Evolutionary conservation across 2,113 vertebrate species (phyloP), one percentile per base, ranked within the genome.

Genomic region (Hylia prasina): DNA sequence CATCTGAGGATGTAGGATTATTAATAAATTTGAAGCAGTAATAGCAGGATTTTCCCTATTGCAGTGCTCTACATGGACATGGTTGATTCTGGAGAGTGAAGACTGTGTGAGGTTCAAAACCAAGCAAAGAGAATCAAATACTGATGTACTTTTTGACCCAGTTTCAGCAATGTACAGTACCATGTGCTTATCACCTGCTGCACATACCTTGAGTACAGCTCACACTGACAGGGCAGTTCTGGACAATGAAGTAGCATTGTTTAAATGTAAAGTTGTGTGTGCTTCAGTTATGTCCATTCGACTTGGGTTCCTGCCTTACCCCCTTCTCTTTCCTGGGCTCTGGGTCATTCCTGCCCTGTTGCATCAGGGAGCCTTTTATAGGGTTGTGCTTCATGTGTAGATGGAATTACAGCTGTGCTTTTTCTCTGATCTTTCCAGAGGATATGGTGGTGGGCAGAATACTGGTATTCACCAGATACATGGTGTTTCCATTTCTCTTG

Each of bases 51-150:
- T 89, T 75, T 54, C 66, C 54, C 21, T 2, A 5, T 93, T 47
- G 68, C 44, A 23, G 11, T 48, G 85, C 40, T 93, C 24, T 0
- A 1, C 7, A 3, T 54, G 9, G 53, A 31, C 0, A 0, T 51
- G 30, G 11, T 73, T 39, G 19, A 37, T 61, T 76, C 33, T 63
- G 39, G 17, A 75, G 22, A 37, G 14, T 2, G 68, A 48, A 65
- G 31, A 27, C 24, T 68, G 5, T 83, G 42, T 0, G 0, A 75
- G 27, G 27, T 58, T 82, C 33, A 47, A 54, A 83, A 69, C 4
- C 25, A 23, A 47, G 33, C 51, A 33, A 39, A 56, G 6, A 39
- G 4, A 44, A 23, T 70, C 60, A 12, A 11, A 13, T 11, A 31
- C 13, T 60, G 56, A 8, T 1, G 1, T 24, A 44, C 9, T 48